phyloP scores from a whole-genome alignment of 2,113 vertebrate genomes.

The Corythaeola cristata region DNA sequence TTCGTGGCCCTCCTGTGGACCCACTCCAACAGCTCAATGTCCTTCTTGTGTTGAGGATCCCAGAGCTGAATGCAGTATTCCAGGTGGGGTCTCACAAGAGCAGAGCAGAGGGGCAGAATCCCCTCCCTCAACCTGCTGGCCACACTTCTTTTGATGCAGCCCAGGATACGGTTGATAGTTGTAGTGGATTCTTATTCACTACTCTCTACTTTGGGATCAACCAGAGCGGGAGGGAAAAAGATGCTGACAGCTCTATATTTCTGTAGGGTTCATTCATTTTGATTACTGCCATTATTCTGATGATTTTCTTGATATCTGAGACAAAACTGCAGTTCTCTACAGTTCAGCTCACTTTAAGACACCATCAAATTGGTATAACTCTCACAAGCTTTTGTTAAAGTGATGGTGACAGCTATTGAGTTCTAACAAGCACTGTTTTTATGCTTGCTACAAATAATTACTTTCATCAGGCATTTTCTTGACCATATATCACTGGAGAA shows the following conservation, averaged over 20 bases:
- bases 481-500: neutral
- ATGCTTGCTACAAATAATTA: slow-evolving; percentile 56
- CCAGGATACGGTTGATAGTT: neutral
- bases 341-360: slow-evolving; percentile 12
- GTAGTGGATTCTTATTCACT: neutral
- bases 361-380: neutral
- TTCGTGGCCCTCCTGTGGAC: no score
- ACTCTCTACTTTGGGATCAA: neutral
- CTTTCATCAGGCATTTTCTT: slow-evolving; percentile 19
- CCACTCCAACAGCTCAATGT: no score
- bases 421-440: slow-evolving; percentile 30
- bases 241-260: neutral
- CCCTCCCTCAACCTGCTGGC: no score
- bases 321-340: neutral
- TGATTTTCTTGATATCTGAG: slow-evolving; percentile 3
- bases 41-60: no score
- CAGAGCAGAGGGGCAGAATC: no score
- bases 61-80: no score
- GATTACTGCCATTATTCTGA: neutral
- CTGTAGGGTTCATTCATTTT: slow-evolving; percentile 21
- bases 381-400: slow-evolving; percentile 19
- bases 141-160: no score
- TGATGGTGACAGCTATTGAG: neutral
- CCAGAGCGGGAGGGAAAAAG: neutral
- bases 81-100: no score